Conservation (phyloP, 2,797 vertebrate species). For the Spizella passerina region DNA sequence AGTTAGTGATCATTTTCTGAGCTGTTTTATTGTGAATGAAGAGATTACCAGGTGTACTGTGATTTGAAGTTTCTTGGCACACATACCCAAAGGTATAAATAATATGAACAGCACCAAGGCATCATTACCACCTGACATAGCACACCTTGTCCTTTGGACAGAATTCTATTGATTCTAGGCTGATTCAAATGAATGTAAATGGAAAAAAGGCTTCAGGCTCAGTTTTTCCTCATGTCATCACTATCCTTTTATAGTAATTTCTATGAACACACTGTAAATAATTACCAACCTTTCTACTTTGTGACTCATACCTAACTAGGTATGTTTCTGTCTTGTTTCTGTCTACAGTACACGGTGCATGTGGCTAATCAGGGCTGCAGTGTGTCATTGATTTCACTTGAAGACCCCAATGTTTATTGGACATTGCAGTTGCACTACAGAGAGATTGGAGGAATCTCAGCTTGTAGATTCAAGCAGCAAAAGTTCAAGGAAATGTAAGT, state of each 20-base stretch:
- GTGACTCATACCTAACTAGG: slow-evolving; percentile 42
- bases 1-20: neutral
- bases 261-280: neutral
- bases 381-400: neutral
- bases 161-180: neutral
- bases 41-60: neutral
- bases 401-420: neutral
- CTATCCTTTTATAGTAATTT: slow-evolving; percentile 61
- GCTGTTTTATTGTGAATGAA: slow-evolving; percentile 1
- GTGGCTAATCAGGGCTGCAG: neutral
- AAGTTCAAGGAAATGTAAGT: neutral
- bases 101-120: slow-evolving; percentile 33
- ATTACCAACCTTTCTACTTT: slow-evolving; percentile 32
- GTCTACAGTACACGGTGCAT: neutral
- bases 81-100: slow-evolving; percentile 48
- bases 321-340: neutral
- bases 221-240: neutral
- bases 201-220: neutral
- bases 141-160: slow-evolving; percentile 17
- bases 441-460: neutral
- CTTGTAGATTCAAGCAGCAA: neutral
- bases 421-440: neutral
- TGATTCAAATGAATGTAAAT: neutral
- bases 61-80: slow-evolving; percentile 32
- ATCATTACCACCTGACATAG: slow-evolving; percentile 42